Evolutionary conservation across 2,797 vertebrate genomes (phyloP).

Genomic region (Rhinoraja longicauda): DNA sequence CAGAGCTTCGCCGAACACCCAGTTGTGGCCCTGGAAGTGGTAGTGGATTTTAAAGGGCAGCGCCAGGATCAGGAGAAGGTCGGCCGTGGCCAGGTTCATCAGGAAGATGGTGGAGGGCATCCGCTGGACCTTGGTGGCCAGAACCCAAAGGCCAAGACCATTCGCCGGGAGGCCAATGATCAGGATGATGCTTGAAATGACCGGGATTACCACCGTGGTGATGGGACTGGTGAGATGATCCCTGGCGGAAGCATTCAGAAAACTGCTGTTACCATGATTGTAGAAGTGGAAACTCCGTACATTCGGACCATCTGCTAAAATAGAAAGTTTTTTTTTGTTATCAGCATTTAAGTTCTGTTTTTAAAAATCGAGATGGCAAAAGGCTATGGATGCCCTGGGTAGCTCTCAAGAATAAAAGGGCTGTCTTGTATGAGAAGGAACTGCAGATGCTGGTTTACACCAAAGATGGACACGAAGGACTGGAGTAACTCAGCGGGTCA

Average conservation of each 20-base stretch:
- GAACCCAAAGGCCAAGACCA: neutral
- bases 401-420: neutral
- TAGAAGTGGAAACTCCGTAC: too few species aligned
- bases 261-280: too few species aligned
- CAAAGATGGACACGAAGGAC: too few species aligned
- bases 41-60: constrained; percentile 28
- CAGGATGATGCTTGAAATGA: neutral
- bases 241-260: too few species aligned
- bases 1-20: neutral
- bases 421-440: neutral
- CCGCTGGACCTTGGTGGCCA: neutral
- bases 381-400: neutral
- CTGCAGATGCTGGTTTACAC: too few species aligned
- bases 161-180: neutral
- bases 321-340: too few species aligned
- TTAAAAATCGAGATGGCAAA: too few species aligned
- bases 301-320: too few species aligned
- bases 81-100: constrained; percentile 1
- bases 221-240: neutral
- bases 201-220: neutral
- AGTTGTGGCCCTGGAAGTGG: constrained; percentile 11
- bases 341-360: too few species aligned
- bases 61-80: neutral
- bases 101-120: constrained; percentile 28
- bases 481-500: too few species aligned